Base-by-base conservation (phyloP, 2,888 invertebrate genomes). In the Syrphus vitripennis region DNA sequence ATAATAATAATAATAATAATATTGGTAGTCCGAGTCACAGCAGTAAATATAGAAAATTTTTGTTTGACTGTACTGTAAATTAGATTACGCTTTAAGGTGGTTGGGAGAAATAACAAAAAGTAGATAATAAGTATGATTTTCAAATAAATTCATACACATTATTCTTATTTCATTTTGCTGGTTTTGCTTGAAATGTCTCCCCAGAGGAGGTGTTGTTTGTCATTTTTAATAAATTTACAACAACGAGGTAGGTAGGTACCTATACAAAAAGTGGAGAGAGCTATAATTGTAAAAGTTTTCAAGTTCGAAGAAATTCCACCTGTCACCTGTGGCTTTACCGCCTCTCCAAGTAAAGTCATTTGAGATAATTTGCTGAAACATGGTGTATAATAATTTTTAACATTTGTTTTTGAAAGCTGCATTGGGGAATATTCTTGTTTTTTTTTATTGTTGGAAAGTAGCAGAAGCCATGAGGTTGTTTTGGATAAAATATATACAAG, bases 301-400 rank as follows among this genome's bases (percentile, higher is more conserved):
- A 65, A 34, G 16, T 63, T 63, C 9, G 10, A 26, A 63, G 37
- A 21, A 48, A 65, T 48, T 65, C 48, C 48, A 48, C 24, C 45
- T 65, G 65, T 65, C 65, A 48, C 65, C 31, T 45, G 45, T 65
- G 65, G 65, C 65, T 65, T 34, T 31, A 2, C 48, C 14, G n/a
- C 5, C 12, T 29, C 19, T 59, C 14, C 2, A 19, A 48, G 31
- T 31, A 31, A 65, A 65, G 19, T 31, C 48, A 19, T 65, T 65
- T 48, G 7, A 65, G 37, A 48, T 48, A 65, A 26, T 65, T 65
- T 65, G 63, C 40, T 65, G 29, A 65, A 42, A 65, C 29, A 65
- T 61, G 61, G 37, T n/a, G n/a, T 37, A 40, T 40, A 40, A 61
- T 61, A 24, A 61, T 40, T 61, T 61, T 24, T 24, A 61, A 61